Base-by-base conservation (phyloP, 2,113 vertebrate genomes). In the Epinephelus moara region DNA sequence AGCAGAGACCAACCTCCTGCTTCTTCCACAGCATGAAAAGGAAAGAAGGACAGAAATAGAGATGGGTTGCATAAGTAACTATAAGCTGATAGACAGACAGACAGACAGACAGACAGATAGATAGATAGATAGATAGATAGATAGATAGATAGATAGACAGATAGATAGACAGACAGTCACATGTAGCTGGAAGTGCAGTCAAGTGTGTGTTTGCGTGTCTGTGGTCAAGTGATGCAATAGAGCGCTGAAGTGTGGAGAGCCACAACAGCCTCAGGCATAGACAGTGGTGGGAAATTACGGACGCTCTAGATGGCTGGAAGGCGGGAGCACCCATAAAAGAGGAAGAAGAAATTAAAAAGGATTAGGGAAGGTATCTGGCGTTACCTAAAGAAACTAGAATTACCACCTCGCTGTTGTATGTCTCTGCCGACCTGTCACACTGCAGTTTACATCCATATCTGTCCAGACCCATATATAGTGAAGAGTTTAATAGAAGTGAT, bases 1-100 rank as follows among this genome's bases (percentile, higher is more conserved):
- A 57, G 84, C 67, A 77, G 75, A 83, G 71, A 95, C 94, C 85
- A 95, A 94, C 94, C 91, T 92, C 93, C 90, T 94, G 92, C 84
- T 91, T 94, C 94, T 94, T 90, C 87, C 84, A 93, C 77, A 91
- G 93, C 92, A 87, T 87, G 88, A 75, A 81, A 69, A 88, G 83
- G 84, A 79, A 86, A 80, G 25, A 89, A 85, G 81, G 83, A 92
- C 84, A 93, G 80, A 90, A 80, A 91, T 71, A 94, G 77, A 82
- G 68, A 75, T 81, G 67, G 76, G 53, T 82, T 78, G 74, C 67
- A 87, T 72, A 75, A 82, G 78, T 45, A 71, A 85, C 63, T 37
- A 82, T 47, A 81, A 37, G 70, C 59, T 2, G 68, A 74, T 25
- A 64, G 59, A 79, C 1, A 37, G 49, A 73, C 15, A 70, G 70